Percentiles rank a stretch among this genome's conserved stretches.
Evolutionary conservation across 2,888 invertebrate species (phyloP).

Genomic region (Helicoverpa assulta): DNA sequence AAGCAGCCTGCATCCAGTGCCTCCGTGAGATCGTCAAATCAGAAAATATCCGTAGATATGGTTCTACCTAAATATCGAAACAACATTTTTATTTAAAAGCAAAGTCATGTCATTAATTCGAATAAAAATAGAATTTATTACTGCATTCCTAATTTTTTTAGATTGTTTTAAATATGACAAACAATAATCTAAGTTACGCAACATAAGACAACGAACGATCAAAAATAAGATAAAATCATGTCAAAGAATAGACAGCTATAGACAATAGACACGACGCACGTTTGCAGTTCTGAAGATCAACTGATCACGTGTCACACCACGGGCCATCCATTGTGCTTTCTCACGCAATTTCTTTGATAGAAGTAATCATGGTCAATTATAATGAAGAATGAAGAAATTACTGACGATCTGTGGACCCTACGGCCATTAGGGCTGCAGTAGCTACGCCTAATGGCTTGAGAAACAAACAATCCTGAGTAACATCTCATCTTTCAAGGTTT

Average conservation of each 20-base stretch:
- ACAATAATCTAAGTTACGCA: too few relatives aligned
- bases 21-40: too few relatives aligned
- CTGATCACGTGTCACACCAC: constrained; percentile 30
- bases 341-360: constrained; percentile 25
- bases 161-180: too few relatives aligned
- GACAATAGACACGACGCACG: background rate
- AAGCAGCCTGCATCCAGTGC: too few relatives aligned
- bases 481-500: background rate
- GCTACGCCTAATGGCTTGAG: background rate
- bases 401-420: background rate
- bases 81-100: too few relatives aligned
- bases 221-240: background rate
- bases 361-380: constrained; percentile 4
- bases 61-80: too few relatives aligned
- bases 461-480: background rate
- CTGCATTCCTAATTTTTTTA: too few relatives aligned
- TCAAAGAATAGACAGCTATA: background rate
- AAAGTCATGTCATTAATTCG: too few relatives aligned
- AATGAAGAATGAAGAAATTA: background rate
- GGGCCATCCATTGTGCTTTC: constrained; percentile 1
- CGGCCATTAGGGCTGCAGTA: background rate
- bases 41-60: too few relatives aligned
- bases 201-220: too few relatives aligned
- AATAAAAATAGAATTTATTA: too few relatives aligned
- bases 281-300: constrained; percentile 8